Conservation (phyloP, 1,140 invertebrate genomes). For the Steinernema khuongi region DNA sequence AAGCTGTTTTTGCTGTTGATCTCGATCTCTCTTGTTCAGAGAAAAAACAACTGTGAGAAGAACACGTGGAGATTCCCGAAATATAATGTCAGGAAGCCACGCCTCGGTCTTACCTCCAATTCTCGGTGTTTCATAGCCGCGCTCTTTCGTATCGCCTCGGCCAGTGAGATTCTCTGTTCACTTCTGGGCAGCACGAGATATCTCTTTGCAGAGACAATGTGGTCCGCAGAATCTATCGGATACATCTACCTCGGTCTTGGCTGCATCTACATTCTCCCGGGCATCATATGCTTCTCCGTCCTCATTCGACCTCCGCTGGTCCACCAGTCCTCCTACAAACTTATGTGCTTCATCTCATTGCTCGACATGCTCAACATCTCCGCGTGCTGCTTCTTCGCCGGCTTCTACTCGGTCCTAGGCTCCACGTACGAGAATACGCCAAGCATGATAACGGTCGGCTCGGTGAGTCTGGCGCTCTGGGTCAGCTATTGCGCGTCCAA, state of each 20-base stretch:
- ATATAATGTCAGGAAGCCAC: too few species aligned
- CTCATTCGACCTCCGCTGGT: not conserved
- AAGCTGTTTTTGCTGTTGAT: too few species aligned
- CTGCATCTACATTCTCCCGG: not conserved
- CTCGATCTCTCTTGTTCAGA: too few species aligned
- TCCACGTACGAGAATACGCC: not conserved
- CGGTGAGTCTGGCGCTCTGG: not conserved
- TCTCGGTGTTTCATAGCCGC: too few species aligned
- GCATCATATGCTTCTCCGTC: not conserved
- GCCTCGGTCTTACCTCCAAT: too few species aligned
- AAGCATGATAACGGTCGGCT: not conserved
- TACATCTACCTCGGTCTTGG: not conserved
- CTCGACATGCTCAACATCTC: not conserved
- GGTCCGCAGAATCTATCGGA: not conserved
- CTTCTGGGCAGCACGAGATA: too few species aligned
- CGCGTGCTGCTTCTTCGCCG: constrained; percentile 6
- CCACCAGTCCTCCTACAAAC: not conserved
- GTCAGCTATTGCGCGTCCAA: not conserved
- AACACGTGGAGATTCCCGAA: too few species aligned
- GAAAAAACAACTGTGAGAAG: too few species aligned
- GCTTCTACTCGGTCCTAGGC: not conserved
- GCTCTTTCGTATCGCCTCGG: too few species aligned
- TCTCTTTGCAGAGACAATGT: not conserved
- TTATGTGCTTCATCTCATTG: constrained; percentile 3
- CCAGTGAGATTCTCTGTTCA: too few species aligned